Evolutionary conservation across 1,140 invertebrate species (phyloP).

Genomic region (Sminthurinus signatus): DNA sequence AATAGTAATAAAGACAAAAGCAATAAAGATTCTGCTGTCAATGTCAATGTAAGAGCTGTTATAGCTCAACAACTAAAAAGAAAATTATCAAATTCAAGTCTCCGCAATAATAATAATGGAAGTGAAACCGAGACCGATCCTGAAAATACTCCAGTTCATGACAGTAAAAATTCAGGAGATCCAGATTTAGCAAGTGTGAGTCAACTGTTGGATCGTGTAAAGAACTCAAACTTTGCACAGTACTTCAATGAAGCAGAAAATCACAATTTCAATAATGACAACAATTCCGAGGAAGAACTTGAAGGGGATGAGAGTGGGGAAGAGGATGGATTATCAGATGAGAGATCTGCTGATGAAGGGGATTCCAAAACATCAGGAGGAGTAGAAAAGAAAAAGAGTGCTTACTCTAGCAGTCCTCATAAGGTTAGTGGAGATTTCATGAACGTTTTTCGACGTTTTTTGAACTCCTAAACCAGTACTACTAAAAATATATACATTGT

Average conservation of each 20-base stretch:
- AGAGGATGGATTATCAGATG: constrained; percentile 25
- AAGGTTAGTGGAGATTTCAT: constrained; percentile 51
- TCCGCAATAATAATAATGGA: constrained; percentile 29
- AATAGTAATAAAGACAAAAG: too few species aligned
- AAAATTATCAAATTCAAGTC: constrained; percentile 44
- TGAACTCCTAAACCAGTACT: constrained; percentile 22
- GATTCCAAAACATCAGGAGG: constrained; percentile 41
- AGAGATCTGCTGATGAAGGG: constrained; percentile 25
- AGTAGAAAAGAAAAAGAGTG: constrained; percentile 83
- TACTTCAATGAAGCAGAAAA: constrained; percentile 44
- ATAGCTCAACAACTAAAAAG: constrained; percentile 68
- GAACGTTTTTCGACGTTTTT: constrained; percentile 34
- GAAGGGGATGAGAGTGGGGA: constrained; percentile 34
- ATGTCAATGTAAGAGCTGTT: constrained; percentile 65
- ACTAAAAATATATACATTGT: too few species aligned
- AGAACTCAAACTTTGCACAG: constrained; percentile 59
- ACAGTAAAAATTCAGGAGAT: constrained; percentile 16
- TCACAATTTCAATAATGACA: constrained; percentile 43
- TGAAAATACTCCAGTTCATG: constrained; percentile 29
- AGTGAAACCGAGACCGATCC: constrained; percentile 43
- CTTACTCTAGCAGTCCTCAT: too few species aligned
- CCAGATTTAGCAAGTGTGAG: constrained; percentile 68
- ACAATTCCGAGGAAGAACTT: constrained; percentile 41
- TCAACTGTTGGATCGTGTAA: constrained; percentile 69
- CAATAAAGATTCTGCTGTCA: constrained; percentile 48